A percentile compares a stretch with the other conserved stretches of the same genome.
Conservation (phyloP, 2,113 vertebrate species). For the Struthio camelus region DNA sequence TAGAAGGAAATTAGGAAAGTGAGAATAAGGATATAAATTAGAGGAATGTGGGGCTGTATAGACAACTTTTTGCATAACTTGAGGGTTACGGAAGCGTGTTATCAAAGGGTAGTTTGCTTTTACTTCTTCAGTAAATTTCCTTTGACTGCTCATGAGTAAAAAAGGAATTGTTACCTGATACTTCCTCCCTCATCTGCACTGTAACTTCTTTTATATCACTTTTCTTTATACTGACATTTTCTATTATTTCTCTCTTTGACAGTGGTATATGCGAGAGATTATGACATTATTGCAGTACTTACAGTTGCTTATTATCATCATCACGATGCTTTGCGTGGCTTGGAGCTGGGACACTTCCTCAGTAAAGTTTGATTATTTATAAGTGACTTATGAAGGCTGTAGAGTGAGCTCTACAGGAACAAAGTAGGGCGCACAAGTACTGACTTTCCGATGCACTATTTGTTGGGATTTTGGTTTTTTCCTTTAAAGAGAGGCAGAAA, state of each 20-base stretch:
- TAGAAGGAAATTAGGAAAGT: neutral
- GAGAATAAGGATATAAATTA: neutral
- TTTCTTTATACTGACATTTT: neutral
- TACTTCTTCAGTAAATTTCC: neutral
- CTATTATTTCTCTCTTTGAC: neutral
- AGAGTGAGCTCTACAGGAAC: neutral
- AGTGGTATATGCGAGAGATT: neutral
- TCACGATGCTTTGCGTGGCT: neutral
- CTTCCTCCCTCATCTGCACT: neutral
- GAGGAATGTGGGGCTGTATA: neutral
- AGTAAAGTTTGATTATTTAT: neutral
- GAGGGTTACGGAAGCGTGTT: neutral
- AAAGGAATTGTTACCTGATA: neutral
- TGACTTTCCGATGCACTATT: neutral
- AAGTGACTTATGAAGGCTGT: neutral
- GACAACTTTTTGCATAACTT: neutral
- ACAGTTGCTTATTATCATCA: neutral
- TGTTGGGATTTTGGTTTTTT: neutral
- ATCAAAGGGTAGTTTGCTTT: neutral
- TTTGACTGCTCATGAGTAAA: neutral
- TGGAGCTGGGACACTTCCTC: neutral
- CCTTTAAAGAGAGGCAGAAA: neutral
- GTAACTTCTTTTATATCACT: neutral
- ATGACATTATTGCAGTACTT: neutral
- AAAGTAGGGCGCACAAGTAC: neutral